phyloP scores from a whole-genome alignment of 92 coral and sea anemone genomes.

The Umimayanthus chanpuru region DNA sequence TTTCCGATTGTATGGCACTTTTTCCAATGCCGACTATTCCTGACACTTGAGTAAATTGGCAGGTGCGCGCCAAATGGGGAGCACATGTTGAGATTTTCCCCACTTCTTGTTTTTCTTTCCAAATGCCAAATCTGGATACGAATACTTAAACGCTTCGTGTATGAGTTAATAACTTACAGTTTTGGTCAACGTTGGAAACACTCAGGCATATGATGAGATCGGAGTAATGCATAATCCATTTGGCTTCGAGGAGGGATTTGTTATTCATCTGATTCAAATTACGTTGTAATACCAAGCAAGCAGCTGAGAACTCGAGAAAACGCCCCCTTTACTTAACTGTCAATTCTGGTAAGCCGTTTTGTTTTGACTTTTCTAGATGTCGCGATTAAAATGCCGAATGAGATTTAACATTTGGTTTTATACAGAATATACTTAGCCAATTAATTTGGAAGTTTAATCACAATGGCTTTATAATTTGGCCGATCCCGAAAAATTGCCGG shows the following conservation, averaged over 20 bases:
- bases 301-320: constrained; percentile 23
- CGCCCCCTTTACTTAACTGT: constrained; percentile 11
- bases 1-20: neutral
- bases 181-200: neutral
- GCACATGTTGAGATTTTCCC: neutral
- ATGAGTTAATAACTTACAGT: neutral
- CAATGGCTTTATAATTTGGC: too few relatives aligned
- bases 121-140: neutral
- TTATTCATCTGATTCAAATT: neutral
- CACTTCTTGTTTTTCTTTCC: neutral
- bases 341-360: constrained; percentile 5
- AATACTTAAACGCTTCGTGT: neutral
- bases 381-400: too few relatives aligned
- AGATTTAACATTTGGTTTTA: neutral
- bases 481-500: too few relatives aligned
- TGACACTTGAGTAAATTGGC: neutral
- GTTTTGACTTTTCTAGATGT: neutral
- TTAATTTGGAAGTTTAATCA: too few relatives aligned
- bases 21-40: constrained; percentile 1
- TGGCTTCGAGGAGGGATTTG: constrained; percentile 25
- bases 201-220: neutral
- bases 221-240: constrained; percentile 1
- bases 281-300: neutral
- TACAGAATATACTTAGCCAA: too few relatives aligned
- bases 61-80: neutral